Evolutionary conservation across 2,113 vertebrate species (phyloP).

Genomic region (Ammodramus savannarum): DNA sequence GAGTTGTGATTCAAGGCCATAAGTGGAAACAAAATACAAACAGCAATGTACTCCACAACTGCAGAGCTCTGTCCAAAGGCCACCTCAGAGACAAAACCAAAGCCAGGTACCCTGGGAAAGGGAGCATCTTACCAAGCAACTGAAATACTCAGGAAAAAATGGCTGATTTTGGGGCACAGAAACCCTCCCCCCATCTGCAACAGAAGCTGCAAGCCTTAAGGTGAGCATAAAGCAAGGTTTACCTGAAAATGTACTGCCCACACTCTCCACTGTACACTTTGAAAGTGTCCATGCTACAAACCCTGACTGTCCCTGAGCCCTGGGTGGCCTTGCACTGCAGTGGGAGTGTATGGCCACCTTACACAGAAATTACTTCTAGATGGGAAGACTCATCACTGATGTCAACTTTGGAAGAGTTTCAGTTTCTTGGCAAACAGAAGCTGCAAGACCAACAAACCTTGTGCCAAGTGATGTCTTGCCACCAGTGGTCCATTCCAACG

Average conservation of each 20-base stretch:
- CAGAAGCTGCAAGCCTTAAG: not conserved
- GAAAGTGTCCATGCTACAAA: not conserved
- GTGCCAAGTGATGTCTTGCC: not conserved
- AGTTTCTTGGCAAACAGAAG: not conserved
- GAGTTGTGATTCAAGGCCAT: not conserved
- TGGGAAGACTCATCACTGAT: not conserved
- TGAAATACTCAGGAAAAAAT: not conserved
- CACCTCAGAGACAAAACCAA: not conserved
- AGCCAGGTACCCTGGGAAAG: not conserved
- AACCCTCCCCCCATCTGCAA: not conserved
- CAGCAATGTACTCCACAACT: not conserved
- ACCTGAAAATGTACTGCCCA: not conserved
- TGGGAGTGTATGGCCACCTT: rapidly evolving
- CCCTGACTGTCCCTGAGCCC: not conserved
- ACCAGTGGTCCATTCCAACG: not conserved
- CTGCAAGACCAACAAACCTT: not conserved
- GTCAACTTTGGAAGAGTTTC: not conserved
- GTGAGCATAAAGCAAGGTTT: not conserved
- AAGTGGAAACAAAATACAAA: not conserved
- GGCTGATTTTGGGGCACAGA: not conserved
- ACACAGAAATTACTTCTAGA: not conserved
- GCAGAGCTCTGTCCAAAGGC: not conserved
- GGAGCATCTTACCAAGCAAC: not conserved
- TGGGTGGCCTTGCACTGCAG: not conserved
- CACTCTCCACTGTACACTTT: not conserved